phyloP scores from a whole-genome alignment of 2,113 vertebrate species.

The Sceloporus tristichus region DNA sequence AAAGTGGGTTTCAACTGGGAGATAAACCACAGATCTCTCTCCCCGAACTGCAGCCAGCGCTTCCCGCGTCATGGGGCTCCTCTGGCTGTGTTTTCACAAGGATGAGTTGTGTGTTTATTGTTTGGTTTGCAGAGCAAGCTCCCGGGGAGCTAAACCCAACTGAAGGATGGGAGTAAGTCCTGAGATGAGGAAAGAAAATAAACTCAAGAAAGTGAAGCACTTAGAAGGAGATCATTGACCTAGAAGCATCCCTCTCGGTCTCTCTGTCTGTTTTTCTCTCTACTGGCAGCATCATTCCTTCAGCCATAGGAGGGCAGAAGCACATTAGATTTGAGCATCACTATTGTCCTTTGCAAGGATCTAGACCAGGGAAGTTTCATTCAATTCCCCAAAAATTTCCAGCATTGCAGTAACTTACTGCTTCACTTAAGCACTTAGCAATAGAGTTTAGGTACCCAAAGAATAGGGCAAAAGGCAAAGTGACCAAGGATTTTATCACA shows the following conservation, averaged over 20 bases:
- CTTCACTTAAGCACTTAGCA: too few relatives aligned
- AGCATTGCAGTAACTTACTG: too few relatives aligned
- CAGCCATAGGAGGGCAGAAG: conserved; percentile 66
- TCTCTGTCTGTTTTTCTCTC: background rate
- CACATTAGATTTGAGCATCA: conserved; percentile 50
- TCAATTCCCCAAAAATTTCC: too few relatives aligned
- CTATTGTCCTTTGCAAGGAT: background rate
- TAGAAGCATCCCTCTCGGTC: background rate
- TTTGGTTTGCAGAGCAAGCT: conserved; percentile 10
- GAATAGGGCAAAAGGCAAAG: too few relatives aligned
- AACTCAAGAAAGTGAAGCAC: conserved; percentile 27
- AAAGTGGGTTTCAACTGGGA: background rate
- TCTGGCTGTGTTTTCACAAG: background rate
- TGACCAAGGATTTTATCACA: too few relatives aligned
- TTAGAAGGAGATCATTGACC: conserved; percentile 41
- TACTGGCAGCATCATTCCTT: conserved; percentile 33
- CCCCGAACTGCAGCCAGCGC: fast-evolving
- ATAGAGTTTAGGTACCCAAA: too few relatives aligned
- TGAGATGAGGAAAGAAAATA: conserved; percentile 51
- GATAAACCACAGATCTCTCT: background rate
- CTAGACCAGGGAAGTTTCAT: too few relatives aligned
- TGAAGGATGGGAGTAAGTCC: conserved; percentile 34
- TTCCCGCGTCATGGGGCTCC: background rate
- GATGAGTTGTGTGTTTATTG: conserved; percentile 7
- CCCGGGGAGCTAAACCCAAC: conserved; percentile 33